Evolutionary conservation across 2,888 invertebrate species (phyloP).

Genomic region (Polyommatus iphigenia): DNA sequence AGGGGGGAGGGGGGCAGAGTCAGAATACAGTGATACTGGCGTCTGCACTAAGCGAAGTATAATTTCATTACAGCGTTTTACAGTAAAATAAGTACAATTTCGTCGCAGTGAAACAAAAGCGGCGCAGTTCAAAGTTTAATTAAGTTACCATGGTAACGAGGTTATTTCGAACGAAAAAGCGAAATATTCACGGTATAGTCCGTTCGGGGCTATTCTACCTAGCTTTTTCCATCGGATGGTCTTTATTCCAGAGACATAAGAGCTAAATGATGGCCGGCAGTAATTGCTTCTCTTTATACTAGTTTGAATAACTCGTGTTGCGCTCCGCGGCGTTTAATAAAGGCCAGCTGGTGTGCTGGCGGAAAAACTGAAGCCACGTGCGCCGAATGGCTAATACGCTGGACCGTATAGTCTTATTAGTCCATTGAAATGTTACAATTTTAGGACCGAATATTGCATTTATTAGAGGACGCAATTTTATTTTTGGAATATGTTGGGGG

Average conservation of each 20-base stretch:
- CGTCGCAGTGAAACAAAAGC: conserved; percentile 16
- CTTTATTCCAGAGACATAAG: neutral
- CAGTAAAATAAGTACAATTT: conserved; percentile 4
- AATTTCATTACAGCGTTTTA: neutral
- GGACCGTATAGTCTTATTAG: neutral
- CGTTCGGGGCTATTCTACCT: neutral
- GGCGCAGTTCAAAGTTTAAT: conserved; percentile 15
- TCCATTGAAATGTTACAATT: too few species aligned
- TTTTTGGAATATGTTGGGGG: too few species aligned
- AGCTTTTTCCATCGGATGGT: neutral
- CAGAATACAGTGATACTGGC: neutral
- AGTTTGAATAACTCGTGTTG: conserved; percentile 15
- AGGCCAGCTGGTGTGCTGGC: conserved; percentile 6
- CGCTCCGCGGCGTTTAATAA: conserved; percentile 10
- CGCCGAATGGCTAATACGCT: neutral
- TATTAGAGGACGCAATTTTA: too few species aligned
- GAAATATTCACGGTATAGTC: neutral
- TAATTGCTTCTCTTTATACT: conserved; percentile 16
- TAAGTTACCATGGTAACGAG: conserved; percentile 5
- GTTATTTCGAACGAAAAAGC: neutral
- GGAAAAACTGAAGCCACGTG: conserved; percentile 7
- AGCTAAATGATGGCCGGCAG: neutral
- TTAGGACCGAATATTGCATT: too few species aligned
- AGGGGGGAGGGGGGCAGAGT: too few species aligned
- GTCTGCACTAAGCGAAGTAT: neutral